Evolutionary conservation across 2,113 vertebrate genomes (phyloP), one percentile per base, ranked within the genome.

Genomic region (Pelobates fuscus): DNA sequence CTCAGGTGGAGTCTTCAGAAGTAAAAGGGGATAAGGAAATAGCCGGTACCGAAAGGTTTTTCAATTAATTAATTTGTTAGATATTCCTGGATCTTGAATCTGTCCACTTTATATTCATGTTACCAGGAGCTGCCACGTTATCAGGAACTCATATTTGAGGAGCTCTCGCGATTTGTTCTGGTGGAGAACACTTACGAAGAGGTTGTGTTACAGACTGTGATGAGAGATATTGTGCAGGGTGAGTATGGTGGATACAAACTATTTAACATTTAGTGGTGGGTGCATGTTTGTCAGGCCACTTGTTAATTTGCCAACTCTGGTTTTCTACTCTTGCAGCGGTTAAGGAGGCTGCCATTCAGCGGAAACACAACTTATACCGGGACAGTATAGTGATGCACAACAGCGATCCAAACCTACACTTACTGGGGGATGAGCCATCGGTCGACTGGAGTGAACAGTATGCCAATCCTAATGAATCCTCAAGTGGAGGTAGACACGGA

Each of bases 201-300:
- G 85, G 93, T 96, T 6, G 94, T 99, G 77, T 86, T 99, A 6
- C 97, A 98, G 85, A 95, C 95, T 0, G 95, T 98, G 79, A 92
- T 93, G 88, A 99, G 97, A 80, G 96, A 99, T 82, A 98, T 98
- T 71, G 91, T 95, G 90, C 94, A 95, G 89, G 96, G 97, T 99
- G 79, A 82, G 93, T 26, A 7, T 2, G 18, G 5, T 24, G 8
- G 32, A 5, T 37, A 10, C 44, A 49, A 17, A 1, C 12, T 49
- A 49, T 49, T 49, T 49, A 18, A 49, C 17, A 49, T 4, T 11
- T 5, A 17, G 17, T 5, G 10, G 44, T 4, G 10, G 10, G 44
- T 37, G 5, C 32, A 37, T 37, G 10, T 37, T 10, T 37, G 32
- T 37, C 32, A 6, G 5, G 1, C 32, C 5, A 37, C 32, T 10